A percentile compares a stretch with the other conserved stretches of the same genome.
Evolutionary conservation across 2,113 vertebrate species (phyloP).

Genomic region (Aspiorhynchus laticeps): DNA sequence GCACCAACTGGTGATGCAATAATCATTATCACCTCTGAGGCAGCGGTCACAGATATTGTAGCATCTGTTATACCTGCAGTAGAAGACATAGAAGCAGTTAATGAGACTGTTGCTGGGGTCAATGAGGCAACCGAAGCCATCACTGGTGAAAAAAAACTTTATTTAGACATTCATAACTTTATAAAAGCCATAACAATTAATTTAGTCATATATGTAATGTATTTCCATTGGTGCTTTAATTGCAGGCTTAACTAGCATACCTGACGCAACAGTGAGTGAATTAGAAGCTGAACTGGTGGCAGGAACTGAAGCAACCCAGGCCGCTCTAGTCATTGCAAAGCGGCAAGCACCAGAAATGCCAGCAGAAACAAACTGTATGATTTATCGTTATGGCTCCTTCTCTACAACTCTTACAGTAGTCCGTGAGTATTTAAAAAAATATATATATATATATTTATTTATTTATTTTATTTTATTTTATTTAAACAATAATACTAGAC

Average conservation of each 20-base stretch:
- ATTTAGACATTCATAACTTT: background rate
- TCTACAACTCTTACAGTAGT: slow-evolving; percentile 81
- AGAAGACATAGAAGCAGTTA: slow-evolving; percentile 71
- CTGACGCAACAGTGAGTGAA: slow-evolving; percentile 42
- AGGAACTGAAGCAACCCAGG: slow-evolving; percentile 62
- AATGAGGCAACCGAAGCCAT: slow-evolving; percentile 73
- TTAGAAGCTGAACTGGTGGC: slow-evolving; percentile 50
- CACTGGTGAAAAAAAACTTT: slow-evolving; percentile 62
- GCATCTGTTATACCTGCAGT: slow-evolving; percentile 67
- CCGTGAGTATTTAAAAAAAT: slow-evolving; percentile 82
- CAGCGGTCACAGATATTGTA: slow-evolving; percentile 68
- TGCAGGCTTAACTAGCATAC: slow-evolving; percentile 27
- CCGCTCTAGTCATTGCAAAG: slow-evolving; percentile 79
- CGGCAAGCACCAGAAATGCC: slow-evolving; percentile 79
- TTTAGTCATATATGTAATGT: background rate
- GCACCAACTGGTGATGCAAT: slow-evolving; percentile 66
- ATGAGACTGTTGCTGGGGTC: slow-evolving; percentile 70
- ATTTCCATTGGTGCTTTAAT: slow-evolving; percentile 6
- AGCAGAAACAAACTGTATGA: slow-evolving; percentile 73
- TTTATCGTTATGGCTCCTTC: slow-evolving; percentile 90
- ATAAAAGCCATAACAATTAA: background rate
- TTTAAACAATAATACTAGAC: no score
- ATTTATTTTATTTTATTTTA: background rate
- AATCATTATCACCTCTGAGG: slow-evolving; percentile 50
- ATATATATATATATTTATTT: background rate